These are phyloP conservation scores for Teinopalpus imperialis DNA, from an alignment of 2,888 invertebrate species.

Conservation along the genomic window DNA sequence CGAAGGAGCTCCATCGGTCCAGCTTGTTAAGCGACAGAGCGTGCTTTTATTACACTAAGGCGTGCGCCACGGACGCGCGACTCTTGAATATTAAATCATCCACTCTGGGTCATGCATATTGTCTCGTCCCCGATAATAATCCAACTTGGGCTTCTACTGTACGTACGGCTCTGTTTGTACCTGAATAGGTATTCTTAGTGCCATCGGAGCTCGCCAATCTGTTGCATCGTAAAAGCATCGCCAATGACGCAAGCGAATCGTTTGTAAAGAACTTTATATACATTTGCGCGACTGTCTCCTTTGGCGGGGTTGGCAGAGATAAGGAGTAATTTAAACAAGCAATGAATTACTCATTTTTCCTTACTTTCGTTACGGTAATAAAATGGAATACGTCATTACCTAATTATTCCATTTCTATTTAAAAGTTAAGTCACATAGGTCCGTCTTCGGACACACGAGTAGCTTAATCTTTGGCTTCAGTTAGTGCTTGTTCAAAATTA, in stretches of 20 bases:
- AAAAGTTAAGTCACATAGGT: no score
- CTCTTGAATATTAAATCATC: constrained; percentile 74
- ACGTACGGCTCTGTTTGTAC: neutral
- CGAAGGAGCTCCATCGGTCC: constrained; percentile 77
- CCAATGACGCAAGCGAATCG: neutral
- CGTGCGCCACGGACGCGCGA: constrained; percentile 68
- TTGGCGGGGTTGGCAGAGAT: neutral
- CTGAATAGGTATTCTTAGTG: neutral
- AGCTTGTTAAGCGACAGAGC: constrained; percentile 78
- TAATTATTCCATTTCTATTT: no score
- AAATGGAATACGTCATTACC: no score
- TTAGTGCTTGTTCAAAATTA: no score
- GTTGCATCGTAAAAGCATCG: neutral
- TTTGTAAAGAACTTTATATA: neutral
- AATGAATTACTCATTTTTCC: neutral
- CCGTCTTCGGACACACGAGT: no score
- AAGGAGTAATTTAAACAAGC: neutral
- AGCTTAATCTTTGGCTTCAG: no score
- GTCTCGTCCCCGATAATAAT: constrained; percentile 56
- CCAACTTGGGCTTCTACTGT: constrained; percentile 29
- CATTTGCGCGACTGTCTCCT: neutral
- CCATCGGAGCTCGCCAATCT: neutral
- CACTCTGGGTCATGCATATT: constrained; percentile 73
- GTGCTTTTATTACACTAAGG: constrained; percentile 78
- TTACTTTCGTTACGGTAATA: no score